Evolutionary conservation across 2,888 invertebrate species (phyloP).

Genomic region (Tuberolachnus salignus): DNA sequence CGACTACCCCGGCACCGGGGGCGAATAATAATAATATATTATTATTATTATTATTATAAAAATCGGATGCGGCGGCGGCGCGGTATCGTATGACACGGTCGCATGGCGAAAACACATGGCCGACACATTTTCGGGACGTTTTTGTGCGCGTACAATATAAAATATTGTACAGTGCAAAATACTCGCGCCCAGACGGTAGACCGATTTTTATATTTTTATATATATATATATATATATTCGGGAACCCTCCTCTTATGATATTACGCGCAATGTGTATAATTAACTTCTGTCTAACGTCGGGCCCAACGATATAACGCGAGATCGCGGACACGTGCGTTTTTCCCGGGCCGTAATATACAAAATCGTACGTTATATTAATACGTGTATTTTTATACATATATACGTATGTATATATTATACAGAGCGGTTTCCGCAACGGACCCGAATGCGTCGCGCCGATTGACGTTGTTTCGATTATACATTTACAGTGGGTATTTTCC

Average conservation of each 20-base stretch:
- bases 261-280: conserved; percentile 23
- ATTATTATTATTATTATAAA: conserved; percentile 49
- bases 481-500: too few relatives aligned
- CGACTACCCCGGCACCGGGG: conserved; percentile 39
- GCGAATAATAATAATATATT: conserved; percentile 20
- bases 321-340: conserved; percentile 45
- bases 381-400: too few relatives aligned
- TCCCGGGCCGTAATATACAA: background rate
- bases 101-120: conserved; percentile 40
- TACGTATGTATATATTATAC: conserved; percentile 14
- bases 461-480: background rate
- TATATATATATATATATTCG: conserved; percentile 23
- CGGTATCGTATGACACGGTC: conserved; percentile 43
- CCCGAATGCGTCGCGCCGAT: background rate
- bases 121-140: conserved; percentile 53
- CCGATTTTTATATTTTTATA: conserved; percentile 2
- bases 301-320: background rate
- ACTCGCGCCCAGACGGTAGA: conserved; percentile 38
- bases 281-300: conserved; percentile 49
- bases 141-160: conserved; percentile 1
- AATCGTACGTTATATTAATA: background rate
- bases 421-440: conserved; percentile 17
- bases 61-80: conserved; percentile 14
- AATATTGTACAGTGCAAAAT: conserved; percentile 52
- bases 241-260: conserved; percentile 20